These are phyloP conservation scores for Scolanthus callimorphus DNA, from an alignment of 92 coral and sea anemone species.

Conservation along the genomic window DNA sequence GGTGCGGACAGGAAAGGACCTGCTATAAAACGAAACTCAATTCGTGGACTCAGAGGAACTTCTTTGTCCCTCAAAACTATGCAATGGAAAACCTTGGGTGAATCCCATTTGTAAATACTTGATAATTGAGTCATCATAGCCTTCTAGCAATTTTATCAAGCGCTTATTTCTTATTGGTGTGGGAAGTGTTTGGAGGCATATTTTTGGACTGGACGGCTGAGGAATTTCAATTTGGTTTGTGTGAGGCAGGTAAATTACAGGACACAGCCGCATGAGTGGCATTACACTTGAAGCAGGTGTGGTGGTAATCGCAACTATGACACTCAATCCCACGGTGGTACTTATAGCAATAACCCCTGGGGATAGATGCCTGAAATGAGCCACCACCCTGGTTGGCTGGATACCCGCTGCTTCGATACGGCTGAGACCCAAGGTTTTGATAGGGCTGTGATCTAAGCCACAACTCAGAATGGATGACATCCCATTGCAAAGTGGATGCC, in stretches of 20 bases:
- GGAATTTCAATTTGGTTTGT: slow-evolving; percentile 15
- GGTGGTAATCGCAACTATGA: slow-evolving; percentile 35
- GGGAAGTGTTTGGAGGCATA: slow-evolving; percentile 10
- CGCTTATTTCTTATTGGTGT: slow-evolving; percentile 34
- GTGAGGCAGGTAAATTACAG: slow-evolving; percentile 22
- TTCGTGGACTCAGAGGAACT: neutral
- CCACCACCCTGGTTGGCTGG: neutral
- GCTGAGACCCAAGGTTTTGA: neutral
- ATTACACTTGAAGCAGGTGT: slow-evolving; percentile 39
- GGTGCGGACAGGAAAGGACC: slow-evolving; percentile 24
- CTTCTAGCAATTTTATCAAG: slow-evolving; percentile 3
- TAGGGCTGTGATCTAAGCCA: slow-evolving; percentile 33
- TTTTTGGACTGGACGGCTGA: neutral
- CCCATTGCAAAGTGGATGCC: slow-evolving; percentile 30
- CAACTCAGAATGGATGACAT: slow-evolving; percentile 40
- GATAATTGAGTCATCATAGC: slow-evolving; percentile 12
- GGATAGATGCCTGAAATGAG: no score
- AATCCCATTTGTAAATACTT: slow-evolving; percentile 13
- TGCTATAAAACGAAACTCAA: slow-evolving; percentile 4
- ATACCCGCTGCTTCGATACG: neutral
- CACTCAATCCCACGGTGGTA: slow-evolving; percentile 19
- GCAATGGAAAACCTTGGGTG: slow-evolving; percentile 20
- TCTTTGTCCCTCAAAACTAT: slow-evolving; percentile 5
- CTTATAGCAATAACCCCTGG: slow-evolving; percentile 24
- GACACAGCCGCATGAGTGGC: slow-evolving; percentile 9